A percentile compares a stretch with the other conserved stretches of the same genome.
Evolutionary conservation across 2,113 vertebrate genomes (phyloP).

Genomic region (Pygathrix nemaeus): DNA sequence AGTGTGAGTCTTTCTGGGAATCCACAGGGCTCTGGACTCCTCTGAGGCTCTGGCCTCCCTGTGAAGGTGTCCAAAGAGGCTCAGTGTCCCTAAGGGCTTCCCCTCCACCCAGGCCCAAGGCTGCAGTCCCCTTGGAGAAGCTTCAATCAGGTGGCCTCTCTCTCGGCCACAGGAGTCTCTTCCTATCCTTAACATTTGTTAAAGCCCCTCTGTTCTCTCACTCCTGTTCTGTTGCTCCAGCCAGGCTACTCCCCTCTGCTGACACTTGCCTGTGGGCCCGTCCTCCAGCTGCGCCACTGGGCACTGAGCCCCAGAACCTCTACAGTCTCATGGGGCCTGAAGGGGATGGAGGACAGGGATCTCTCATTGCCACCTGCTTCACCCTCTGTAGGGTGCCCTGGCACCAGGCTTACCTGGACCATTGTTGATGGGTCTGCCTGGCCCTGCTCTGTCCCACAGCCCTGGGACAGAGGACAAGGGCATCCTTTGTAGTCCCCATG

Average conservation of each 20-base stretch:
- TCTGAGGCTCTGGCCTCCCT: not conserved
- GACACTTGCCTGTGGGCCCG: fast-evolving
- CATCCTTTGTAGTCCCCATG: not conserved
- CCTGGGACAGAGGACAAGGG: not conserved
- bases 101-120: not conserved
- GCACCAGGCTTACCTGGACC: not conserved
- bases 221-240: not conserved
- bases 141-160: not conserved
- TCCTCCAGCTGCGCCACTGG: not conserved
- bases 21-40: not conserved
- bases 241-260: not conserved
- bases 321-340: not conserved
- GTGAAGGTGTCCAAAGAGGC: not conserved
- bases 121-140: not conserved
- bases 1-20: not conserved
- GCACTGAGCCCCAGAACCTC: not conserved
- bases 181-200: no score
- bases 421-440: fast-evolving
- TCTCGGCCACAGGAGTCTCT: not conserved
- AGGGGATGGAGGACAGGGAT: not conserved
- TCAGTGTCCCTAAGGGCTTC: not conserved
- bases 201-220: not conserved
- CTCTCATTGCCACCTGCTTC: not conserved
- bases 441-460: not conserved
- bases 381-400: not conserved